A percentile compares a stretch with the other conserved stretches of the same genome.
These are phyloP conservation scores for Pararge aegeria DNA, from an alignment of 1,140 invertebrate genomes.

Conservation along the genomic window DNA sequence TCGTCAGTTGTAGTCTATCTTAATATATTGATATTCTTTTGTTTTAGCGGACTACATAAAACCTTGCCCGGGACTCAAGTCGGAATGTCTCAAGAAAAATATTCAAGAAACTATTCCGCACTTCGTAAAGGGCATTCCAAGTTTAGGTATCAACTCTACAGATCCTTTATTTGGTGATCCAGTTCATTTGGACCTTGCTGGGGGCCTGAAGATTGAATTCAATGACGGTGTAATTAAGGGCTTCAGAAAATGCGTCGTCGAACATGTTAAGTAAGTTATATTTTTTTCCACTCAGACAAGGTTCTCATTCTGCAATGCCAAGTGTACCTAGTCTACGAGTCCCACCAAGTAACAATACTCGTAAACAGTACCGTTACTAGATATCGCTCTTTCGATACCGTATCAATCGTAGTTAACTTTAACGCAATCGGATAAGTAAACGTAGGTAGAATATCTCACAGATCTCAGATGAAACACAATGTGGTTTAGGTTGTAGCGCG, in stretches of 20 bases:
- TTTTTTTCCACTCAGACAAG: neutral
- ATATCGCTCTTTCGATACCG: too few species aligned
- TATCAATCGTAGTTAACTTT: too few species aligned
- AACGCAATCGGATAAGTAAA: too few species aligned
- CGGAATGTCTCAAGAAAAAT: slow-evolving; percentile 53
- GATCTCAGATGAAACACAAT: too few species aligned
- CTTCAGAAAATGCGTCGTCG: slow-evolving; percentile 49
- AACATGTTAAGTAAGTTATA: slow-evolving; percentile 47
- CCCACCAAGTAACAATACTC: neutral
- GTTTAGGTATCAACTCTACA: slow-evolving; percentile 41
- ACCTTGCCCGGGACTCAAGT: slow-evolving; percentile 44
- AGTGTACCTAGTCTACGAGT: too few species aligned
- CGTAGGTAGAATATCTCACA: too few species aligned
- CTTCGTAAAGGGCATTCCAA: slow-evolving; percentile 54
- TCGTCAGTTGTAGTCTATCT: too few species aligned
- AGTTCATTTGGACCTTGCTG: slow-evolving; percentile 42
- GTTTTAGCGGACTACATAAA: slow-evolving; percentile 54
- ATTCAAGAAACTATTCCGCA: slow-evolving; percentile 49
- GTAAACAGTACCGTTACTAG: too few species aligned
- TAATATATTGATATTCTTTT: slow-evolving; percentile 11
- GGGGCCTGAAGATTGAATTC: slow-evolving; percentile 49
- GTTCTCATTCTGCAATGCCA: too few species aligned
- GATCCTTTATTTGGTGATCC: slow-evolving; percentile 42
- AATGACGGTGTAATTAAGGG: slow-evolving; percentile 44
- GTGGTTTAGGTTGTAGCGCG: too few species aligned